phyloP scores from a whole-genome alignment of 2,797 vertebrate species.

The Valencia hispanica region DNA sequence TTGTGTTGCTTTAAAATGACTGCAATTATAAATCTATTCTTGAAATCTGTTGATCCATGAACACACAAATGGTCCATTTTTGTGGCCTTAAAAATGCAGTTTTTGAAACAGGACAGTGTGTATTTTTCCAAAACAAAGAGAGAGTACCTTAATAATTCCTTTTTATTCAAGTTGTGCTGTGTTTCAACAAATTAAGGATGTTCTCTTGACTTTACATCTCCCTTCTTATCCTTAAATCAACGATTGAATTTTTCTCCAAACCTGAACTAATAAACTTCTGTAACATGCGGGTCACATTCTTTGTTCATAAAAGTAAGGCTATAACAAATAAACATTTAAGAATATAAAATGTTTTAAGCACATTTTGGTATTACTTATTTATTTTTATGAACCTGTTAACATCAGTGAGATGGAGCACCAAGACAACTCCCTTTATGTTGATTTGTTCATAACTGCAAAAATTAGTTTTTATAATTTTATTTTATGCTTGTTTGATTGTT shows the following conservation, averaged over 20 bases:
- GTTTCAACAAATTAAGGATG: not conserved
- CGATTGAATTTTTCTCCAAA: not conserved
- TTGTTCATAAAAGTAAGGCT: not conserved
- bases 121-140: not conserved
- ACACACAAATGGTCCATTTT: not conserved
- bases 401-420: not conserved
- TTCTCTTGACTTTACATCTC: not conserved
- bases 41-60: not conserved
- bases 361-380: not conserved
- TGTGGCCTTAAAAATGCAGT: not conserved
- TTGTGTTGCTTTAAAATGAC: slow-evolving; percentile 2
- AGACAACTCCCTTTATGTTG: not conserved
- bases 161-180: not conserved
- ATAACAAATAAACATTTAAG: not conserved
- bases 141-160: not conserved
- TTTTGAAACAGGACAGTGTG: not conserved
- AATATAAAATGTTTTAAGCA: not conserved
- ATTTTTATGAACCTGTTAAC: no score
- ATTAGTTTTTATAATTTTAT: not conserved
- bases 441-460: not conserved
- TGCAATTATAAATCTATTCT: not conserved
- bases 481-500: not conserved
- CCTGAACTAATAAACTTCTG: not conserved
- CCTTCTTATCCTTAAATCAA: not conserved
- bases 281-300: not conserved